Percentiles rank a stretch among this genome's conserved stretches.
phyloP scores from a whole-genome alignment of 1,140 invertebrate species.

The Drosophila ogumai region DNA sequence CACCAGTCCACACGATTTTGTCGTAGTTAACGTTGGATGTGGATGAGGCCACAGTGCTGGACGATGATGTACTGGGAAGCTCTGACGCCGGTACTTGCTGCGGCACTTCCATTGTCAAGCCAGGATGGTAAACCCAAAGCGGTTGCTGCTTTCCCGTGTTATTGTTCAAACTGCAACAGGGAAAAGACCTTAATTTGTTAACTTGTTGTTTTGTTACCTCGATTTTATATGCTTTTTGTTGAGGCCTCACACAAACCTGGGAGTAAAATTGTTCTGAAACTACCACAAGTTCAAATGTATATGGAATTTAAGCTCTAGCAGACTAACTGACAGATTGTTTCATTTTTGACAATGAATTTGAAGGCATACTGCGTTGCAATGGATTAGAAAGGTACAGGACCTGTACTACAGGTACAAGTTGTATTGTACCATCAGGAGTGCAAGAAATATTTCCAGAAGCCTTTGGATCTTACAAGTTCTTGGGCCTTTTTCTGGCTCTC shows the following conservation, averaged over 20 bases:
- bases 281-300: background rate
- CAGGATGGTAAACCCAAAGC: constrained; percentile 1
- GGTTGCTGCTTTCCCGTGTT: constrained; percentile 3
- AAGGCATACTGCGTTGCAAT: background rate
- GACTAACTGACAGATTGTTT: background rate
- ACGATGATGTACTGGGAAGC: constrained; percentile 52
- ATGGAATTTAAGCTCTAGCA: background rate
- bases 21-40: constrained; percentile 28
- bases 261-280: constrained; percentile 1
- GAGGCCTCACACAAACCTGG: background rate
- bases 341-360: background rate
- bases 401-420: background rate
- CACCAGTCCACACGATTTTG: constrained; percentile 44
- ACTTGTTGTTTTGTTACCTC: too few relatives aligned
- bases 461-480: background rate
- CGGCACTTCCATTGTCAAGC: constrained; percentile 54
- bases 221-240: background rate
- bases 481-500: background rate
- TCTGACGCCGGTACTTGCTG: constrained; percentile 61
- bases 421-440: too few relatives aligned
- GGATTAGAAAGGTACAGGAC: background rate
- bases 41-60: background rate
- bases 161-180: background rate
- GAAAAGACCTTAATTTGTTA: too few relatives aligned
- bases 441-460: background rate